phyloP scores from a whole-genome alignment of 1,140 invertebrate species.

The Bombyx mori region ASM3026992v2 NC_085128.1:18297001-18297500 shows the following conservation, averaged over 20 bases:
- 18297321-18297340: slow-evolving; percentile 38
- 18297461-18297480: too few relatives aligned
- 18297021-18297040: slow-evolving; percentile 47
- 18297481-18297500: too few relatives aligned
- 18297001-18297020: slow-evolving; percentile 59
- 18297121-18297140: slow-evolving; percentile 28
- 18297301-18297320: slow-evolving; percentile 79
- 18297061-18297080: slow-evolving; percentile 38
- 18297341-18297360: slow-evolving; percentile 59
- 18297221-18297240: slow-evolving; percentile 28
- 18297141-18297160: slow-evolving; percentile 21
- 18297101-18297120: slow-evolving; percentile 45
- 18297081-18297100: slow-evolving; percentile 46
- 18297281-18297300: slow-evolving; percentile 90
- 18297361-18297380: slow-evolving; percentile 27
- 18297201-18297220: slow-evolving; percentile 25
- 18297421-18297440: slow-evolving; percentile 26
- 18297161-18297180: slow-evolving; percentile 48
- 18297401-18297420: slow-evolving; percentile 44
- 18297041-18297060: slow-evolving; percentile 54
- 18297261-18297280: slow-evolving; percentile 75
- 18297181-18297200: slow-evolving; percentile 34
- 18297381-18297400: slow-evolving; percentile 64
- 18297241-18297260: slow-evolving; percentile 22
- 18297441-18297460: slow-evolving; percentile 7